Base-by-base conservation (phyloP, 2,888 invertebrate species). In the Agrochola macilenta region DNA sequence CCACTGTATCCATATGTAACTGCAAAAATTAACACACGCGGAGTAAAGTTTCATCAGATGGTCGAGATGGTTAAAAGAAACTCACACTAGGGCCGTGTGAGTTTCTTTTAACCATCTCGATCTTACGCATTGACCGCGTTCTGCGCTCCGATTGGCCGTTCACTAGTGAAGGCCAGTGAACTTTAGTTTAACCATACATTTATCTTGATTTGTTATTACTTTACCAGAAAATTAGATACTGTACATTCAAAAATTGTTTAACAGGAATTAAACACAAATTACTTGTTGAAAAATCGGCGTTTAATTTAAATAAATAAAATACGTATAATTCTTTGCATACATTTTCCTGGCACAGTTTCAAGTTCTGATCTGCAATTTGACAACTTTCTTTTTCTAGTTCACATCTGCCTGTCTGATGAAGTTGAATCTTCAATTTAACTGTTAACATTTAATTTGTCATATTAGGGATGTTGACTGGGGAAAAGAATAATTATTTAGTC, bases 351-450 rank as follows among this genome's bases (percentile, higher is more conserved):
- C 85, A 14, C 0, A 8, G 7, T 26, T 70, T 81, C 82, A 82
- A 70, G 43, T 30, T 81, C n/a, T 17, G 23, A 26, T 61, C 65
- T 57, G 57, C 61, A 66, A 66, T 69, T 84, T 81, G 84, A 81
- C 81, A 81, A 74, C 35, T 61, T 81, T 79, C 64, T 17, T 73
- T 57, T 68, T 58, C 17, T 30, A 58, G 11, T 74, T 30, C 69
- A 66, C 81, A 81, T 66, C 69, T 84, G 81, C 61, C 30, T 43
- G 43, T 63, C 43, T 57, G 61, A 17, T 30, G 57, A 39, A 30
- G 17, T 58, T 52, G 46, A 61, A 73, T 74, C 46, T 68, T 63
- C n/a, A 49, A 79, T 68, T 14, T 52, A n/a, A 70, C 0, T 63
- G 17, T 14, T n/a, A 4, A n/a, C 5, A 30, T 30, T 14, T 30